phyloP scores from a whole-genome alignment of 2,888 invertebrate genomes.

The Campoplex nolae region DNA sequence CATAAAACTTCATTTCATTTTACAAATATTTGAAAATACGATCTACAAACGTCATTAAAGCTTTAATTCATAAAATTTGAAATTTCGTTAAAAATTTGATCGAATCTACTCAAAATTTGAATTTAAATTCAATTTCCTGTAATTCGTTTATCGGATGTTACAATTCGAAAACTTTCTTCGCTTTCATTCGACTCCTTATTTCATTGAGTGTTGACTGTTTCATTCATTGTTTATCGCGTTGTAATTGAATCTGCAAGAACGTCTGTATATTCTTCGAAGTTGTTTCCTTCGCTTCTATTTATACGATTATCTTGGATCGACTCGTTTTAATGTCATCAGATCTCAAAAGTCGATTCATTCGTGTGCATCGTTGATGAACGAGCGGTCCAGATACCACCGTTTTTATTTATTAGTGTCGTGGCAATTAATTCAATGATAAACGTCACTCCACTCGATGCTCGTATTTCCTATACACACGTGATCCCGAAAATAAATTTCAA shows the following conservation, averaged over 20 bases:
- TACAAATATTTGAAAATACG: no score
- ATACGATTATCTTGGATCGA: background rate
- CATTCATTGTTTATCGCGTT: background rate
- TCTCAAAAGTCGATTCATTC: background rate
- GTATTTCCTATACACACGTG: background rate
- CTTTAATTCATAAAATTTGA: no score
- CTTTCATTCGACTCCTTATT: background rate
- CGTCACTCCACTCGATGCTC: background rate
- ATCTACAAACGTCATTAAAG: no score
- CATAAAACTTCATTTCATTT: no score
- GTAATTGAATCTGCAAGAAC: background rate
- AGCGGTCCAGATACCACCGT: background rate
- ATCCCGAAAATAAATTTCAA: no score
- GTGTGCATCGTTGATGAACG: background rate
- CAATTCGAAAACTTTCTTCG: background rate
- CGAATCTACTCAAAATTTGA: background rate
- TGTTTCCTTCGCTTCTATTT: background rate
- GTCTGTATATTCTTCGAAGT: background rate
- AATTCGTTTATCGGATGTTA: background rate
- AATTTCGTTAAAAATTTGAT: no score
- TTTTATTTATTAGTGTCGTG: background rate
- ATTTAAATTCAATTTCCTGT: background rate
- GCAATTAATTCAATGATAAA: background rate
- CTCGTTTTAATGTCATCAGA: background rate
- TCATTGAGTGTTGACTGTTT: background rate